Conservation (phyloP, 2,797 vertebrate species). For the Nyctibius grandis region DNA sequence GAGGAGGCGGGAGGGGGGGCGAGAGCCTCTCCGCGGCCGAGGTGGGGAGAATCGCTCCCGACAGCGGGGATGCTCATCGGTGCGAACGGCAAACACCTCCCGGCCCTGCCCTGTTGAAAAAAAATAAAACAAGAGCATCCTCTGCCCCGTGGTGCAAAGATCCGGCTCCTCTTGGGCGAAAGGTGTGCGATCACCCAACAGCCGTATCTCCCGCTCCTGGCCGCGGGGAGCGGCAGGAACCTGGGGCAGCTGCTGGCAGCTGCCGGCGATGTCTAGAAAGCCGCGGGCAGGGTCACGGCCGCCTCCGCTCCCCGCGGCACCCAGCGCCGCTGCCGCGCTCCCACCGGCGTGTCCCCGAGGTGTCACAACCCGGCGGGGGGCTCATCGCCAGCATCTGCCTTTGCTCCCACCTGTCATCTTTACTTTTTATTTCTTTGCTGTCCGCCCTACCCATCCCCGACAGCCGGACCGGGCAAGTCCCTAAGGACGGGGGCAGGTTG, state of each 20-base stretch:
- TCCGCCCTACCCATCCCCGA: background rate
- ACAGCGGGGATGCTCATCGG: background rate
- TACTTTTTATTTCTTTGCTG: background rate
- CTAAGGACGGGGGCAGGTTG: background rate
- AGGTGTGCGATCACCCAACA: background rate
- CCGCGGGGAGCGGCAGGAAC: background rate
- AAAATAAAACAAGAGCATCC: background rate
- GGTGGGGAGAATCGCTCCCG: background rate
- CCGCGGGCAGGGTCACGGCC: background rate
- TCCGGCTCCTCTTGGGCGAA: background rate
- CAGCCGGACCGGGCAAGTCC: background rate
- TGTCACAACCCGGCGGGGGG: background rate
- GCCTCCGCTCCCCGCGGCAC: background rate
- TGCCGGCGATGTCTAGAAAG: slow-evolving; percentile 23
- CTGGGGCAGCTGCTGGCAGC: background rate
- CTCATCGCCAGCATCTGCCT: background rate
- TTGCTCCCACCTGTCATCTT: background rate
- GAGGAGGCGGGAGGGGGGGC: background rate
- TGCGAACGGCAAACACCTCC: background rate
- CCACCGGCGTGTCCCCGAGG: background rate
- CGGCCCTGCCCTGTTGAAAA: background rate
- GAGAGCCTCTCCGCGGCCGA: background rate
- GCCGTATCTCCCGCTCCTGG: background rate
- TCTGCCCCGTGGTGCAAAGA: background rate
- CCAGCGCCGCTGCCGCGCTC: background rate